phyloP scores from a whole-genome alignment of 2,797 vertebrate genomes.

The Gobionotothen gibberifrons region DNA sequence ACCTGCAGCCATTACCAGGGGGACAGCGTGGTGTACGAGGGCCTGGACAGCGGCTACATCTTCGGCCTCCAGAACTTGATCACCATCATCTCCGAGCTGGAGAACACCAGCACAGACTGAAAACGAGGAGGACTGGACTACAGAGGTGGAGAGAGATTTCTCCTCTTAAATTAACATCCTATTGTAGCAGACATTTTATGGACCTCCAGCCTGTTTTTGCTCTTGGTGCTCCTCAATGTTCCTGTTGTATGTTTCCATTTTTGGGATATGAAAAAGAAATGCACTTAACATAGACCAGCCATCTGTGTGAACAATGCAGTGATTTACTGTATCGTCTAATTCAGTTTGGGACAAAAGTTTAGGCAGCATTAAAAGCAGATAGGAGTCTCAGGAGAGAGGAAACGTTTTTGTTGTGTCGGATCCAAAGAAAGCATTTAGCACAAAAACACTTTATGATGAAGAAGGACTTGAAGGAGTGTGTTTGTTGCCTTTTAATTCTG shows the following conservation, averaged over 20 bases:
- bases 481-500: slow-evolving; percentile 47
- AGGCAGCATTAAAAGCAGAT: slow-evolving; percentile 42
- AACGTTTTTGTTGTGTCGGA: slow-evolving; percentile 53
- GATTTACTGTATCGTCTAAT: slow-evolving; percentile 60
- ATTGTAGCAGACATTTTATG: slow-evolving; percentile 42
- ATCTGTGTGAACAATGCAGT: slow-evolving; percentile 60
- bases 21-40: slow-evolving; percentile 95
- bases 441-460: slow-evolving; percentile 32
- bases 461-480: slow-evolving; percentile 32
- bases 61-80: slow-evolving; percentile 98
- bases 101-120: slow-evolving; percentile 91
- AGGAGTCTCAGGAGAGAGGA: slow-evolving; percentile 26
- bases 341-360: slow-evolving; percentile 33
- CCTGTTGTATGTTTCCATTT: slow-evolving; percentile 42
- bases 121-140: slow-evolving; percentile 29
- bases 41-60: slow-evolving; percentile 96
- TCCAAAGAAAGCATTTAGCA: slow-evolving; percentile 74
- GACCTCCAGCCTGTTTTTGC: slow-evolving; percentile 51
- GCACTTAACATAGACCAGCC: slow-evolving; percentile 46
- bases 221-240: slow-evolving; percentile 61
- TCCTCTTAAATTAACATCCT: slow-evolving; percentile 32
- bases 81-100: slow-evolving; percentile 97
- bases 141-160: slow-evolving; percentile 14
- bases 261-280: slow-evolving; percentile 51
- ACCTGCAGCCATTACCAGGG: slow-evolving; percentile 95